Evolutionary conservation across 2,113 vertebrate species (phyloP).

Genomic region (Climacteris rufus): DNA sequence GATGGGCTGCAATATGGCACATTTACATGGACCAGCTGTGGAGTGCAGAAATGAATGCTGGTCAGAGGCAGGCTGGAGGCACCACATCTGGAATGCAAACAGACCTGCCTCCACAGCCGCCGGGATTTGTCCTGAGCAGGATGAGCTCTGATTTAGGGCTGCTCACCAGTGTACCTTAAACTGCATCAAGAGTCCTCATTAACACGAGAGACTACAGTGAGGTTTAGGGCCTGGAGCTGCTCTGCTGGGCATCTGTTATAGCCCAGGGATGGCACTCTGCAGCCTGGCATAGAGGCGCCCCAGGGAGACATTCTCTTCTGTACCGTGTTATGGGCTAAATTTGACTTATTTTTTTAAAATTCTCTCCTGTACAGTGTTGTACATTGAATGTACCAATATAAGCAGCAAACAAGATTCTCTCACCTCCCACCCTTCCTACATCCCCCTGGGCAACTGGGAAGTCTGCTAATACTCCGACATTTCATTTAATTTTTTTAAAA

Average conservation of each 20-base stretch:
- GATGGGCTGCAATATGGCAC: conserved; percentile 98
- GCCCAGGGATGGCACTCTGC: conserved; percentile 57
- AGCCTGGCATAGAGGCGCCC: conserved; percentile 39
- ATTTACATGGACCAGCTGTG: conserved; percentile 97
- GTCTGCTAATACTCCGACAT: neutral
- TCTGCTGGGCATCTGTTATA: conserved; percentile 73
- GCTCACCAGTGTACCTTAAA: conserved; percentile 78
- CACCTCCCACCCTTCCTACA: fast-evolving
- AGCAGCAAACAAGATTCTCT: neutral
- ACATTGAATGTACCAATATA: neutral
- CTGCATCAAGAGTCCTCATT: conserved; percentile 79
- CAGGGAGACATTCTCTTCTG: conserved; percentile 55
- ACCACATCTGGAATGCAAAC: conserved; percentile 89
- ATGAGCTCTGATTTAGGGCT: conserved; percentile 74
- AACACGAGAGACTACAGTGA: conserved; percentile 74
- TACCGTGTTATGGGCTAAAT: neutral
- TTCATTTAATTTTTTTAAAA: neutral
- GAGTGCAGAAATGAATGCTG: conserved; percentile 82
- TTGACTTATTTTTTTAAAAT: neutral
- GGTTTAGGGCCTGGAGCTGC: conserved; percentile 67
- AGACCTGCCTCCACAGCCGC: conserved; percentile 34
- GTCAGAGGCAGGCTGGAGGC: conserved; percentile 77
- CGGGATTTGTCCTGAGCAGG: conserved; percentile 48
- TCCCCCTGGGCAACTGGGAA: neutral
- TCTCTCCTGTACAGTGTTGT: neutral